phyloP scores from a whole-genome alignment of 2,888 invertebrate species.

The Netelia virgata region DNA sequence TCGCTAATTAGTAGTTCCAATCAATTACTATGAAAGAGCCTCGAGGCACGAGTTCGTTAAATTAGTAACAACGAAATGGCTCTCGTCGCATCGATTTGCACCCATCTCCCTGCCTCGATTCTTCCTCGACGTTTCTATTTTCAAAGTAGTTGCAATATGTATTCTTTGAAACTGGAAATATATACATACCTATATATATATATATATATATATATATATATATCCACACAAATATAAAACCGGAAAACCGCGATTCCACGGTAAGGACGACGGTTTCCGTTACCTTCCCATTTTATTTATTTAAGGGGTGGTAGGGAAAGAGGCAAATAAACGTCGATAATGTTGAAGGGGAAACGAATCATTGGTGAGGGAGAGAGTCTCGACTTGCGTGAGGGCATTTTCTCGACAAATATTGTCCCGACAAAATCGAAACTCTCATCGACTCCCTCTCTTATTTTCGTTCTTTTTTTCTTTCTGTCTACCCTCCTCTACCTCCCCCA shows the following conservation, averaged over 20 bases:
- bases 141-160: not conserved
- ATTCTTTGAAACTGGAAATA: not conserved
- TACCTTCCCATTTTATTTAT: slow-evolving; percentile 57
- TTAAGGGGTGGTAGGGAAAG: slow-evolving; percentile 17
- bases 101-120: not conserved
- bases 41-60: slow-evolving; percentile 19
- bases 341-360: slow-evolving; percentile 62
- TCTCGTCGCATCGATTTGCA: slow-evolving; percentile 20
- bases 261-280: not conserved
- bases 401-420: slow-evolving; percentile 69
- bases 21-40: slow-evolving; percentile 39
- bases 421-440: slow-evolving; percentile 67
- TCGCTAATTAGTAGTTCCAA: slow-evolving; percentile 38
- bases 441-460: slow-evolving; percentile 37
- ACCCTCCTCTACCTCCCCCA: not conserved
- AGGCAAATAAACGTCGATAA: slow-evolving; percentile 11
- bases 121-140: slow-evolving; percentile 27
- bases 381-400: slow-evolving; percentile 44
- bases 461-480: slow-evolving; percentile 24
- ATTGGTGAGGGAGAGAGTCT: not conserved
- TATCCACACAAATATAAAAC: not conserved
- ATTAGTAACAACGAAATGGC: slow-evolving; percentile 24
- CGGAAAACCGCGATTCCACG: not conserved
- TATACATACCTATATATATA: slow-evolving; percentile 5
- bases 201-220: not conserved